A percentile compares a stretch with the other conserved stretches of the same genome.
Conservation (phyloP, 2,888 invertebrate species). For the Tipula confusa region DNA sequence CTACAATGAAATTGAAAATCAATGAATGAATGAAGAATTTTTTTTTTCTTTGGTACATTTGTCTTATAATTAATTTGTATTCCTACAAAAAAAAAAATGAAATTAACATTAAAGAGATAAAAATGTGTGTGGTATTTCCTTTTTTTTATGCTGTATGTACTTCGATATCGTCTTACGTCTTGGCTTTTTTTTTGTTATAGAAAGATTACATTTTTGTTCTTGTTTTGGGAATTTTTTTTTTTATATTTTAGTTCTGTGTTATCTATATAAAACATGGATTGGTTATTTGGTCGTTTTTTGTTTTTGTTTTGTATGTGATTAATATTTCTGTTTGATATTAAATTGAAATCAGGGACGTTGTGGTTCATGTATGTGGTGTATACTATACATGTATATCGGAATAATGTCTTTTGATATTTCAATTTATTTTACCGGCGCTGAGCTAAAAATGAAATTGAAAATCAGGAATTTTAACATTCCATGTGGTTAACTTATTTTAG, state of each 20-base stretch:
- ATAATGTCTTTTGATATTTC: not conserved
- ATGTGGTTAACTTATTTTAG: not conserved
- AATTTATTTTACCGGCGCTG: not conserved
- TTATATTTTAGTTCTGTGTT: not conserved
- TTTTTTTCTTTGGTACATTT: not conserved
- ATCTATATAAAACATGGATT: not conserved
- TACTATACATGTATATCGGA: not conserved
- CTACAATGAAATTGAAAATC: not conserved
- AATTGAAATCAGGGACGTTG: not conserved
- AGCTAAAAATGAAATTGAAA: not conserved
- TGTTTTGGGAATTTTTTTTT: not conserved
- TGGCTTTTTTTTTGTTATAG: not conserved
- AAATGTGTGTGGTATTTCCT: slow-evolving; percentile 20
- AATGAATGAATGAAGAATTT: not conserved
- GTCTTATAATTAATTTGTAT: not conserved
- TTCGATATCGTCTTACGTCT: slow-evolving; percentile 1
- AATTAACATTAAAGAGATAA: not conserved
- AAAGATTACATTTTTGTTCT: not conserved
- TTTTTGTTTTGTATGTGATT: not conserved
- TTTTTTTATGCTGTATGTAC: not conserved
- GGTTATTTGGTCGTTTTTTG: not conserved
- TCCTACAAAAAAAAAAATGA: not conserved
- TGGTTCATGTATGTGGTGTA: too few relatives aligned
- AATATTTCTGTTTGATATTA: not conserved
- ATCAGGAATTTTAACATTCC: not conserved